phyloP scores from a whole-genome alignment of 2,797 vertebrate genomes.

The Microhierax caerulescens region DNA sequence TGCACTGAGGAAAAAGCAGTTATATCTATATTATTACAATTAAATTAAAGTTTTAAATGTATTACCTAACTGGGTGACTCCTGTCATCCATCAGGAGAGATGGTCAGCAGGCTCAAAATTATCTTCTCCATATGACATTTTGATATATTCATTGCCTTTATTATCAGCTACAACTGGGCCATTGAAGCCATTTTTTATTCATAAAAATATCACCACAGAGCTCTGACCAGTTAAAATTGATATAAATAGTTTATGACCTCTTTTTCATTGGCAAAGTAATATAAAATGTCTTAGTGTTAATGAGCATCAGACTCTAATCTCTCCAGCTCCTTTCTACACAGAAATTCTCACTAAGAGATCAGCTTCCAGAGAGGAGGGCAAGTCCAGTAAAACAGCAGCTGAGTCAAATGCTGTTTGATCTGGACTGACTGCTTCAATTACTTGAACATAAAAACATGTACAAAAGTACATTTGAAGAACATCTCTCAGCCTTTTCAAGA shows the following conservation, averaged over 20 bases:
- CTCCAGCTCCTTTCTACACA: neutral
- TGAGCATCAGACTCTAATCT: neutral
- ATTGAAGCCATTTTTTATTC: neutral
- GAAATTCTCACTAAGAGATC: neutral
- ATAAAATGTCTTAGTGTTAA: neutral
- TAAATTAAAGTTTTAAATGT: neutral
- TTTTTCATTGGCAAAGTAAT: neutral
- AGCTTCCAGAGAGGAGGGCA: neutral
- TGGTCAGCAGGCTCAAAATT: neutral
- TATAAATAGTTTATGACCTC: neutral
- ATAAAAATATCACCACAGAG: neutral
- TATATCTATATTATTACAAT: neutral
- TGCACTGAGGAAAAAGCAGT: neutral
- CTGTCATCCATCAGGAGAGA: neutral
- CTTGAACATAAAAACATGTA: neutral
- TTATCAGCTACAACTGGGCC: neutral
- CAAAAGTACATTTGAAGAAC: neutral
- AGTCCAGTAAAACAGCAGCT: neutral
- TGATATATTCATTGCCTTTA: neutral
- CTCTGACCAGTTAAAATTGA: neutral
- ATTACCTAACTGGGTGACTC: neutral
- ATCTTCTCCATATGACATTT: neutral
- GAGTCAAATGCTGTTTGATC: neutral
- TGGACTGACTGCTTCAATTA: neutral
- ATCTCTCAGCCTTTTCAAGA: neutral